Base-by-base conservation (phyloP, 1,140 invertebrate species). In the Helicoverpa armigera region DNA sequence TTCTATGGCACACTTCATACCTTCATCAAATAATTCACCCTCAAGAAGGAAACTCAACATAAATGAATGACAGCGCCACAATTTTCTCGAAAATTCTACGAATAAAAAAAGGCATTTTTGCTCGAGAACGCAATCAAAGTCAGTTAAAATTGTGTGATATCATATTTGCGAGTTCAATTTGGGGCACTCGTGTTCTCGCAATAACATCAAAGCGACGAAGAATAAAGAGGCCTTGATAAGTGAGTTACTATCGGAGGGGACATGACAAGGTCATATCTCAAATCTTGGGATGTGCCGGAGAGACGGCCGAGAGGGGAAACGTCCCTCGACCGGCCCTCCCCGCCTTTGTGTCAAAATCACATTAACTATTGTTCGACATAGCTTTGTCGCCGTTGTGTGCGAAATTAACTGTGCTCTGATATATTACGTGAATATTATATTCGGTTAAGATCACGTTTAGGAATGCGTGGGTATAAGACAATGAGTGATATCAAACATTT, bases 181-280 rank as follows among this genome's bases (percentile, higher is more conserved):
- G 29, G 50, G 50, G 50, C 14, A 56, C 50, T 78, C 75, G 61
- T 53, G 43, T 78, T 54, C 56, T 70, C 65, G 53, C 77, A 60
- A 56, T 70, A 80, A 70, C 73, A 83, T 83, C 82, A 83, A 83
- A 75, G 73, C 77, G 56, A 78, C 29, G 69, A 80, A 67, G 50
- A 65, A 77, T 65, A 65, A 65, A 79, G 80, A 77, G 74, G 67
- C 69, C 74, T 75, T 65, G 69, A 79, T 81, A 74, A 81, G 48
- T 77, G 54, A 65, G 78, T 82, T 78, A 77, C 53, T 56, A 70
- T 73, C 80, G 58, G 74, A 81, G 69, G 86, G 86, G 83, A 85
- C 80, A 63, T 43, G 83, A 85, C 87, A 87, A 90, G 90, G 90
- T 89, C 90, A 86, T 88, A 90, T 89, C 88, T 88, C 80, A 81